These are phyloP conservation scores for Galeopsomyia nigrocyanea DNA, from an alignment of 2,888 invertebrate genomes.

Conservation along the genomic window DNA sequence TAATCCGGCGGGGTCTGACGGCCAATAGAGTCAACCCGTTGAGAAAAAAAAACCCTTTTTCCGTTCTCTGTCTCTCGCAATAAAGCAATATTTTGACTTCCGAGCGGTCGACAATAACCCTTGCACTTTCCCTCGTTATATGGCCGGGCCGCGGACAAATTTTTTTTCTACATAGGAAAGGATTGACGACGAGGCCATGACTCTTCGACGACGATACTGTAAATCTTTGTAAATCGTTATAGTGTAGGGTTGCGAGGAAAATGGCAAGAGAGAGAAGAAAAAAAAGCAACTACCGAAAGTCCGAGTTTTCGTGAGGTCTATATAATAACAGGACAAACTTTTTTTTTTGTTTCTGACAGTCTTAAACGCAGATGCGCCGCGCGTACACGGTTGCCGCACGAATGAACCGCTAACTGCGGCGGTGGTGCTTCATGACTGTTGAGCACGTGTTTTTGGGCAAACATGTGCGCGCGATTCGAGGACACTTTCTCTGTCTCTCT, in stretches of 20 bases:
- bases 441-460: slow-evolving; percentile 36
- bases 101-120: slow-evolving; percentile 54
- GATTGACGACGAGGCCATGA: slow-evolving; percentile 59
- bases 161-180: slow-evolving; percentile 49
- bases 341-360: slow-evolving; percentile 2
- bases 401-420: background rate
- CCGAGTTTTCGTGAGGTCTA: slow-evolving; percentile 51
- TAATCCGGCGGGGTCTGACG: slow-evolving; percentile 29
- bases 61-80: slow-evolving; percentile 53
- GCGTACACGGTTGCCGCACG: slow-evolving; percentile 11
- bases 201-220: slow-evolving; percentile 56
- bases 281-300: slow-evolving; percentile 61
- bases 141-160: slow-evolving; percentile 4
- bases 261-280: slow-evolving; percentile 40
- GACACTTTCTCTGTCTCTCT: slow-evolving; percentile 16
- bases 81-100: slow-evolving; percentile 66
- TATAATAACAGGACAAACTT: slow-evolving; percentile 43
- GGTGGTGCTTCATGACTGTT: slow-evolving; percentile 31
- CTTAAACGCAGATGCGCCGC: slow-evolving; percentile 28
- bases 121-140: slow-evolving; percentile 48
- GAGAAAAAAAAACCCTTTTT: slow-evolving; percentile 51
- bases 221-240: slow-evolving; percentile 55
- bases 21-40: slow-evolving; percentile 51
- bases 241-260: too few relatives aligned
- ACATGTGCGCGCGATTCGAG: slow-evolving; percentile 26